phyloP scores from a whole-genome alignment of 1,140 invertebrate genomes.

The Drosophila miranda region DNA sequence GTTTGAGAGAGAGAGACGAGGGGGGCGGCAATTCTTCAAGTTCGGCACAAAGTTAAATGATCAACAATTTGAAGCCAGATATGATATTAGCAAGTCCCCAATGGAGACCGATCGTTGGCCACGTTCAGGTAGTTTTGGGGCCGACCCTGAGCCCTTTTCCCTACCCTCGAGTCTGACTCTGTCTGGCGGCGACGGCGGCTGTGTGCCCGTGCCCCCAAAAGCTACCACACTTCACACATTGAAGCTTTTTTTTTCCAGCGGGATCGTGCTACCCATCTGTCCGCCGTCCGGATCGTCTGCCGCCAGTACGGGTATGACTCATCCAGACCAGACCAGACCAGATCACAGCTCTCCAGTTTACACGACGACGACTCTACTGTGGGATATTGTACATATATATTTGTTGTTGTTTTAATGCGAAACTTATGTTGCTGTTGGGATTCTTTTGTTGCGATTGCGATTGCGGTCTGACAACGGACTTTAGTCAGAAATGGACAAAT shows the following conservation, averaged over 20 bases:
- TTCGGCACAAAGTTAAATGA: slow-evolving; percentile 45
- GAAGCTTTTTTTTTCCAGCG: slow-evolving; percentile 1
- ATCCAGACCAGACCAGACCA: slow-evolving; percentile 14
- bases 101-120: slow-evolving; percentile 27
- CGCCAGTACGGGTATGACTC: slow-evolving; percentile 16
- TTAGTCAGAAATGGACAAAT: slow-evolving; percentile 60
- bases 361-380: slow-evolving; percentile 29
- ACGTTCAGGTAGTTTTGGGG: slow-evolving; percentile 60
- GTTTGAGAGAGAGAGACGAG: neutral
- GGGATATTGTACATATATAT: neutral
- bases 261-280: slow-evolving; percentile 9
- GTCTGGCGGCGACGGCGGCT: too few species aligned
- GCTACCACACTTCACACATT: slow-evolving; percentile 14
- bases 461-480: slow-evolving; percentile 12
- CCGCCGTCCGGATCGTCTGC: slow-evolving; percentile 21
- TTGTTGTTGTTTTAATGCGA: slow-evolving; percentile 57
- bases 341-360: slow-evolving; percentile 5
- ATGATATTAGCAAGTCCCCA: slow-evolving; percentile 67
- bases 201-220: slow-evolving; percentile 16
- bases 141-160: slow-evolving; percentile 56
- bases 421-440: slow-evolving; percentile 54
- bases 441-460: slow-evolving; percentile 36
- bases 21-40: slow-evolving; percentile 44
- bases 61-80: slow-evolving; percentile 69
- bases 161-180: neutral